Base-by-base conservation (phyloP, 1,140 invertebrate genomes). In the Drosophila rhopaloa region DNA sequence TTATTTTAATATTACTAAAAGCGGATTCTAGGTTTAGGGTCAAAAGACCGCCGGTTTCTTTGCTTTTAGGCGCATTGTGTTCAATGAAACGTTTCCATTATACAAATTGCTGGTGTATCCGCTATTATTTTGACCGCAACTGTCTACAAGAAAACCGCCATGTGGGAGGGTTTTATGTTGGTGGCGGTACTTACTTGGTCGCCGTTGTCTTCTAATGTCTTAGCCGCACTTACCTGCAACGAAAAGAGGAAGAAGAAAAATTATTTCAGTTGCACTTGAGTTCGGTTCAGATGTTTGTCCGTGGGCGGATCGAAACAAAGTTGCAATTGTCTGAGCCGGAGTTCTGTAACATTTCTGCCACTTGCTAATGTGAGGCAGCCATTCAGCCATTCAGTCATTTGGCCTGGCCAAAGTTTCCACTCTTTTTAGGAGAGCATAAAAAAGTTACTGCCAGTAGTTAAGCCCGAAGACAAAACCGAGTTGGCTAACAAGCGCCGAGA, bases 221-320 rank as follows among this genome's bases (percentile, higher is more conserved):
- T 59, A 24, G 53, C 51, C 51, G 72, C 72, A 62, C 76, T 89
- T 80, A 88, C 83, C 83, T 88, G 84, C 63, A 88, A 85, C 35
- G 51, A 75, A 9, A 43, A 41, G 48, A 46, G 27, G 37, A 61
- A 27, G 68, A 51, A 70, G 40, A 57, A 68, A 61, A 74, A 78
- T 79, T 56, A 75, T 76, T 71, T 13, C 46, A 65, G 56, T 74
- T 68, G 56, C 65, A 59, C 38, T 55, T 67, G 46, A 62, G 44
- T 66, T 66, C 35, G n/a, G 66, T 46, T 55, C 54, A 61, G 16
- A 32, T 78, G 48, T 76, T 68, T 24, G 32, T 11, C 51, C 40
- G 73, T 76, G 73, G 73, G 73, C 57, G 75, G 73, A 47, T 37
- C 29, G 32, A 59, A 63, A 81, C 76, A 83, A 83, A 76, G 72